phyloP scores from a whole-genome alignment of 2,113 vertebrate species.

The Prionailurus viverrinus region DNA sequence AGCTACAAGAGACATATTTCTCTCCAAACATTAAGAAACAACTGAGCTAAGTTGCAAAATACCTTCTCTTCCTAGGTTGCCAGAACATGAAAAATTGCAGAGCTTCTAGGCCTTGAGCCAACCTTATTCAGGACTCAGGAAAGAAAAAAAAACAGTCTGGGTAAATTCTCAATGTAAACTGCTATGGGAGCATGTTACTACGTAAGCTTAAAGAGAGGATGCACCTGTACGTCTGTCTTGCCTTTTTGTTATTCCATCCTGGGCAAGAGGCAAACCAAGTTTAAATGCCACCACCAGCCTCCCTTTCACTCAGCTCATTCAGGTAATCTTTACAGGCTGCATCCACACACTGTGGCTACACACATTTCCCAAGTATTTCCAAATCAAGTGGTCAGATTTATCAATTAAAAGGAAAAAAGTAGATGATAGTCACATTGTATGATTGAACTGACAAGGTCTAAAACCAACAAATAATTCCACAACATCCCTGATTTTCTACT shows the following conservation, averaged over 20 bases:
- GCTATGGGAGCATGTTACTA: neutral
- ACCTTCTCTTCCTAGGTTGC: conserved; percentile 72
- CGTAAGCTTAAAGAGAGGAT: neutral
- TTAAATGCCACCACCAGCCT: neutral
- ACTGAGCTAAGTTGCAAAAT: conserved; percentile 78
- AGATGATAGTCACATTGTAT: neutral
- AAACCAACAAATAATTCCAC: neutral
- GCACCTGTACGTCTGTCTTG: neutral
- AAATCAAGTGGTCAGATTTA: neutral
- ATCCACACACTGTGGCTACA: neutral
- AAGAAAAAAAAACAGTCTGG: neutral
- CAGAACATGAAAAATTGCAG: conserved; percentile 73
- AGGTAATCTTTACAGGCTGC: neutral
- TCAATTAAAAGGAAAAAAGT: neutral
- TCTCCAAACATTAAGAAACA: conserved; percentile 75
- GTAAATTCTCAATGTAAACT: conserved; percentile 50
- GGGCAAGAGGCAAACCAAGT: neutral
- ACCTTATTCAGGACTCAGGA: conserved; percentile 60
- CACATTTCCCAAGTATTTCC: neutral
- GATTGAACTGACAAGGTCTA: neutral
- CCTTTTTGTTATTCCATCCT: neutral
- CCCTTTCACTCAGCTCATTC: neutral
- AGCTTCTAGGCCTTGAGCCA: conserved; percentile 70
- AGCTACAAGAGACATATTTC: conserved; percentile 63
- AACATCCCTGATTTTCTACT: neutral